phyloP scores from a whole-genome alignment of 2,113 vertebrate species.

The Benitochromis conjunctus region DNA sequence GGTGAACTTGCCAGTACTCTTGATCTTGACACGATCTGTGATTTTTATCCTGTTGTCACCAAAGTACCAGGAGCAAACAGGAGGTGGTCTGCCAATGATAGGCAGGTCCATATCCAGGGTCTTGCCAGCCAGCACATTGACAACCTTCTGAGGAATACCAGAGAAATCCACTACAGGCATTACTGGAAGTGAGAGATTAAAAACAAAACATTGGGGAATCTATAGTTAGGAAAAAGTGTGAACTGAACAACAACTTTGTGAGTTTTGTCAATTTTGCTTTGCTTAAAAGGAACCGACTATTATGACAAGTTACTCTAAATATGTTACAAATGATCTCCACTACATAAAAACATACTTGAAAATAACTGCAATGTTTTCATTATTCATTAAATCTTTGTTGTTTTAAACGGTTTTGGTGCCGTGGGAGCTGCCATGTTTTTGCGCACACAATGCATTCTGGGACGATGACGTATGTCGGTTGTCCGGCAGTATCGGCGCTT shows the following conservation, averaged over 20 bases:
- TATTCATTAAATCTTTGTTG: no score
- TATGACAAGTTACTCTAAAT: no score
- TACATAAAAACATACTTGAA: no score
- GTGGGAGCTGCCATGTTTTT: no score
- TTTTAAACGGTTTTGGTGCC: no score
- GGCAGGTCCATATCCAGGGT: conserved; percentile 88
- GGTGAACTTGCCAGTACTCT: conserved; percentile 81
- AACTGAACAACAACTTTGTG: background rate
- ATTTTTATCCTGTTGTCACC: conserved; percentile 83
- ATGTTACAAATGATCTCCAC: no score
- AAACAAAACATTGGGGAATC: no score
- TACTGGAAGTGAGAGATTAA: conserved; percentile 66
- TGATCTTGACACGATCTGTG: conserved; percentile 85
- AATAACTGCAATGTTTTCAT: no score
- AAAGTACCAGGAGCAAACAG: conserved; percentile 88
- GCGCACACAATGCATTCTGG: no score
- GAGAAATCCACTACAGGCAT: conserved; percentile 87
- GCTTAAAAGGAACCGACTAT: no score
- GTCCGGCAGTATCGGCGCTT: no score
- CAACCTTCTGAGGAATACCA: conserved; percentile 88
- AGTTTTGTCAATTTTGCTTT: background rate
- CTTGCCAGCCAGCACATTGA: conserved; percentile 88
- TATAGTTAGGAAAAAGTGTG: background rate
- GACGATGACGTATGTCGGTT: no score
- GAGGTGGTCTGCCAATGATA: conserved; percentile 89